These are phyloP conservation scores for Gallinago solitaria DNA, from an alignment of 2,797 vertebrate species.

Conservation along the genomic window DNA sequence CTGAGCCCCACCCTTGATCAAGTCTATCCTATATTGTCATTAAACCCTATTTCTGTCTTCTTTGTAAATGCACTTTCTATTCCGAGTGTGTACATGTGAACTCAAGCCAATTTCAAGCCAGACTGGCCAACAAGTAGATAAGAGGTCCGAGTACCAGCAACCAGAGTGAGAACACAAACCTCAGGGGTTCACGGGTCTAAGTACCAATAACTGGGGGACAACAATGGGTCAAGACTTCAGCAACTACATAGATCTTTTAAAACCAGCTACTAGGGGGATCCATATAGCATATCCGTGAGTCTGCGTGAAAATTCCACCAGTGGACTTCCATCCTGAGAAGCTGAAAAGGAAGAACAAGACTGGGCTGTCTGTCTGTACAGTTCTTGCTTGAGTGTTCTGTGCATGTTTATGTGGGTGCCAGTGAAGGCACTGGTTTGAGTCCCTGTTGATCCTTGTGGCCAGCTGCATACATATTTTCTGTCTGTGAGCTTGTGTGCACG, in stretches of 20 bases:
- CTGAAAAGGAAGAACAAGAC: background rate
- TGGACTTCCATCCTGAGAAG: background rate
- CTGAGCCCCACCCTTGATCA: background rate
- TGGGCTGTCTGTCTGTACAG: rapidly evolving
- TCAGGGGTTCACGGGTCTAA: rapidly evolving
- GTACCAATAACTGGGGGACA: background rate
- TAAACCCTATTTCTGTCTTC: background rate
- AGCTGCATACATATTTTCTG: background rate
- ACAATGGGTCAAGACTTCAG: background rate
- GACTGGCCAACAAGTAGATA: background rate
- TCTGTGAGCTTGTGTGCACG: rapidly evolving
- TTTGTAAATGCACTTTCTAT: background rate
- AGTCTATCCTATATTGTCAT: background rate
- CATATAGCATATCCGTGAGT: rapidly evolving
- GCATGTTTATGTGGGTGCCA: background rate
- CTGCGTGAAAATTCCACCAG: background rate
- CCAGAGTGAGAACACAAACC: background rate
- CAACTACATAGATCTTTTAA: background rate
- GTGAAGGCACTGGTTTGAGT: background rate
- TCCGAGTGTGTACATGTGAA: background rate
- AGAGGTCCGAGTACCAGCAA: background rate
- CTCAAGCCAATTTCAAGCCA: background rate
- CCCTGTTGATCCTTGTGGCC: background rate
- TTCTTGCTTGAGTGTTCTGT: background rate
- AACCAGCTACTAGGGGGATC: rapidly evolving